Evolutionary conservation across 2,113 vertebrate species (phyloP), one percentile per base, ranked within the genome.

Genomic region (Amblyornis subalaris): DNA sequence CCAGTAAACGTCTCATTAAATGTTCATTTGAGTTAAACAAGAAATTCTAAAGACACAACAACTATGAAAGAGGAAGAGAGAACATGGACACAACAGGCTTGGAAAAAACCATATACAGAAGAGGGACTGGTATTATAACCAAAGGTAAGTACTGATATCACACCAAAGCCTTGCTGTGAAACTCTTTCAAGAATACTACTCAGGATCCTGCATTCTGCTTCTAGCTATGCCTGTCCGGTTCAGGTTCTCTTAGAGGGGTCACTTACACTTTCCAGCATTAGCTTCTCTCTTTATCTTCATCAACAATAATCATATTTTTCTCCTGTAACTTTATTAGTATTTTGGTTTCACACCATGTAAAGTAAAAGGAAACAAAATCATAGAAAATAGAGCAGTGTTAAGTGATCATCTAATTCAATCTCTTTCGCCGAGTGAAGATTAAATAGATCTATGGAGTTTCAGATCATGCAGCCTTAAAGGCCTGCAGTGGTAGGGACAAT

Each of bases 1-100:
- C 33, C 57, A 50, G 29, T 71, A 51, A 62, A 35, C 15, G 26
- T 82, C 85, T 64, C 21, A 38, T 67, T 79, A 69, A 72, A 44
- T 19, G 21, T 26, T 74, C 51, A 8, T 82, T 75, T 55, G 16
- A 67, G 19, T 92, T 90, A 51, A 89, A 95, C 17, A 79, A 86
- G 67, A 85, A 64, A 92, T 65, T 57, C 75, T 84, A 42, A 72
- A 89, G 64, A 73, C 16, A 31, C 14, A 81, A 42, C 14, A 54
- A 24, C 71, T 51, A 21, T 35, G 58, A 78, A 90, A 78, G 48
- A 69, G n/a, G 10, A 85, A 21, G 36, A 55, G 17, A 79, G 24
- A 75, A 42, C 2, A 13, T 28, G 58, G 69, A 62, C 28, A 42
- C 0, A 0, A 75, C 16, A 64, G 44, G 5, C 26, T 36, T 79